Evolutionary conservation across 2,888 invertebrate species (phyloP).

Genomic region (Caenorhabditis auriculariae): DNA sequence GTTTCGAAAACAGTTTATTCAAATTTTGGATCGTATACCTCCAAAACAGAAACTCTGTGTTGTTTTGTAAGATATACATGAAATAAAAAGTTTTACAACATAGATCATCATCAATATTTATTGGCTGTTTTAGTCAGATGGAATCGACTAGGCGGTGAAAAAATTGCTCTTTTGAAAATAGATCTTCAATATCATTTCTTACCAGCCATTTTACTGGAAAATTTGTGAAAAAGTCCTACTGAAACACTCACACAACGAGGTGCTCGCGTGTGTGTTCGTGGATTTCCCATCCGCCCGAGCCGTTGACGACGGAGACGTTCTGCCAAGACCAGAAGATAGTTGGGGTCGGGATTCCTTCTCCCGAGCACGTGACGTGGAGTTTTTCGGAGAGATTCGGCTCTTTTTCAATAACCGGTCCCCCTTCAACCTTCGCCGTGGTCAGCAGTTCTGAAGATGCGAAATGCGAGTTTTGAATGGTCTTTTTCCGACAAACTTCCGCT

Average conservation of each 20-base stretch:
- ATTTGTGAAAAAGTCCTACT: not conserved
- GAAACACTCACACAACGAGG: not conserved
- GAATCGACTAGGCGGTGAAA: too few species aligned
- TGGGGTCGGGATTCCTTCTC: slow-evolving; percentile 35
- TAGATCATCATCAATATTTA: too few species aligned
- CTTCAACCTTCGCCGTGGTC: slow-evolving; percentile 24
- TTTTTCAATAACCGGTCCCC: slow-evolving; percentile 17
- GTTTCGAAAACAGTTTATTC: too few species aligned
- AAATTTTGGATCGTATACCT: too few species aligned
- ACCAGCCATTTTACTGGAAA: too few species aligned
- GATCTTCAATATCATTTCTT: too few species aligned
- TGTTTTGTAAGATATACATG: too few species aligned
- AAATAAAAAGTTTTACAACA: too few species aligned
- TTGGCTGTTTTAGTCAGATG: too few species aligned
- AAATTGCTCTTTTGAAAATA: not conserved
- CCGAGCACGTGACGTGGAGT: slow-evolving; percentile 24
- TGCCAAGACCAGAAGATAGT: slow-evolving; percentile 39
- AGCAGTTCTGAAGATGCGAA: slow-evolving; percentile 19
- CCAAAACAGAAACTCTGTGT: too few species aligned
- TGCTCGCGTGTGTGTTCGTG: slow-evolving; percentile 4
- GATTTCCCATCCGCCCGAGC: slow-evolving; percentile 25
- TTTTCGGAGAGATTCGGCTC: slow-evolving; percentile 32
- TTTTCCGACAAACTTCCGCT: slow-evolving; percentile 32
- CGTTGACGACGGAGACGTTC: slow-evolving; percentile 19
- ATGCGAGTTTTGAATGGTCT: not conserved